Evolutionary conservation across 1,140 invertebrate genomes (phyloP), one percentile per base, ranked within the genome.

Genomic region (Cotesia typhae): DNA sequence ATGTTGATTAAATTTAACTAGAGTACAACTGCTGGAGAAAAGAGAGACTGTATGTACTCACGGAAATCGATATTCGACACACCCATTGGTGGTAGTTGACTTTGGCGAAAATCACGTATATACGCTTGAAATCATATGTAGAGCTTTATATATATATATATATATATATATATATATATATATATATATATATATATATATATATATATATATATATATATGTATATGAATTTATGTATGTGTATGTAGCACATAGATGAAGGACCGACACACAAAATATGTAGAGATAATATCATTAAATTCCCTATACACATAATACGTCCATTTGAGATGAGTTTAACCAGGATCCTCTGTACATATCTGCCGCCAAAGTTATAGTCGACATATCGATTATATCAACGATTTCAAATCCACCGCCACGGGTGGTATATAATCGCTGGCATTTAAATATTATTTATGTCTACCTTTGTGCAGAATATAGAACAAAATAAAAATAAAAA

Each of bases 271-370:
- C 17, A 28, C 57, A 28, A 59, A 59, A 59, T 59, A 59, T 59
- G 57, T 59, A 17, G 57, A 59, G 57, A 59, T 59, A 59, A 59
- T 59, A 59, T 83, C 77, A 75, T 81, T 82, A 83, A 83, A 82
- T 77, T 82, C 80, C 79, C 82, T 76, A 81, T 82, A 80, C 57
- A 59, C 57, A 59, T 83, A 82, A 83, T 82, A 83, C 80, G 80
- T 80, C 78, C 79, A 83, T 83, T 81, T 77, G 80, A 80, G 83
- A 83, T 82, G 82, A 83, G 79, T 76, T 83, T 83, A 59, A 59
- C 57, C 57, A 81, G 82, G 20, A 59, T 59, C 57, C 17, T 59
- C 14, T 59, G 57, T 28, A 59, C 57, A 59, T 28, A 59, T 59
- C 57, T 59, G 57, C 57, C 36, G 57, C 14, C 14, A 59, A 59